Evolutionary conservation across 2,888 invertebrate species (phyloP), one percentile per base, ranked within the genome.

Genomic region (Cantharis rufa): DNA sequence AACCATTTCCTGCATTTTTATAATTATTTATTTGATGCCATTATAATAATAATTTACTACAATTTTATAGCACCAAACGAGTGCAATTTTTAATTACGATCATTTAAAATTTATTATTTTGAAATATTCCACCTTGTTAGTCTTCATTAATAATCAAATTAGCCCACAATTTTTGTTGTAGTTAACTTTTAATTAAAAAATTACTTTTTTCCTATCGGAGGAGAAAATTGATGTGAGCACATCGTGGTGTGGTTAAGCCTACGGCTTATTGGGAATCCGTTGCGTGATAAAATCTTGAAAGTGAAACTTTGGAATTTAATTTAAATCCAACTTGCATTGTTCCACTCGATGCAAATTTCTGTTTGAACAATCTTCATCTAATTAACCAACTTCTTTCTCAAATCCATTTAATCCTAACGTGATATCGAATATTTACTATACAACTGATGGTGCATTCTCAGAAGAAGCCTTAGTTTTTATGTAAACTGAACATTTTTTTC

Each of bases 1-100:
- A 71, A 77, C 62, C 70, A 68, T 77, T 77, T 77, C 77, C 77
- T 74, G 77, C 77, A 62, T 32, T 68, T 63, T 66, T n/a, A 48
- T 48, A 71, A 75, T 75, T 71, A 75, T 68, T 71, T 71, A 71
- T 75, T 62, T 62, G 75, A 75, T 75, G 68, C 70, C 68, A 68
- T 68, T 68, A 75, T 71, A 71, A 75, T 73, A 48, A 48, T 48
- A 48, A 48, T 48, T 48, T 48, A 48, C 48, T n/a, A 48, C 48
- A n/a, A 48, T 48, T 48, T 48, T 48, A 48, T 48, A 48, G 7
- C 48, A 48, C 48, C 48, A 48, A 48, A 48, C 48, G 48, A 48
- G n/a, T 48, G 48, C 48, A 48, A 48, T 48, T 48, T n/a, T 48
- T 48, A 48, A 48, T 48, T 48, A n/a, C 48, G 48, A 48, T 48